Percentiles rank a stretch among this genome's conserved stretches.
Evolutionary conservation across 2,888 invertebrate species (phyloP).

Genomic region (Cephus pygmeus): DNA sequence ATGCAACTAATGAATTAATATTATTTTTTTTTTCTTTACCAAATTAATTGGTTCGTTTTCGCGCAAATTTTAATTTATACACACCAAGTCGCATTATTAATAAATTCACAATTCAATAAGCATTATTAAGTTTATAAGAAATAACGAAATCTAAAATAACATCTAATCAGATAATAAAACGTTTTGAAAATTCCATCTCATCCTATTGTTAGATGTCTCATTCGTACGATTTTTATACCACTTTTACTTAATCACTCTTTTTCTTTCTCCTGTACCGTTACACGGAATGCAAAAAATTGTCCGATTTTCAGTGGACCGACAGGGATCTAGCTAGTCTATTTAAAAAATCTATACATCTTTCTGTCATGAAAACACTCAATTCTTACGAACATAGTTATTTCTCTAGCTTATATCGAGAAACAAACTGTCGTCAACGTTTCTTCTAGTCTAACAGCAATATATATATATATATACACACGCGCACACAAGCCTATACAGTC

Average conservation of each 20-base stretch:
- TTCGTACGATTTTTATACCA: not conserved
- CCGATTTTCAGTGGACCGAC: not conserved
- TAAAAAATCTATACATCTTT: not conserved
- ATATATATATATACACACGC: conserved; percentile 1
- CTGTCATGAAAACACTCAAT: not conserved
- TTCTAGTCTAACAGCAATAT: not conserved
- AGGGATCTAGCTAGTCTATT: not conserved
- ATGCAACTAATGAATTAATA: not conserved
- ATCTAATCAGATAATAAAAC: not conserved
- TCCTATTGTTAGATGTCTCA: not conserved
- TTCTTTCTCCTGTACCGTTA: not conserved
- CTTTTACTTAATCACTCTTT: not conserved
- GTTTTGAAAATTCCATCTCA: not conserved
- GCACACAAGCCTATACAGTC: not conserved
- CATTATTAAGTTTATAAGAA: not conserved
- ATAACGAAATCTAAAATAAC: not conserved
- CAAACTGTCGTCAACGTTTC: not conserved
- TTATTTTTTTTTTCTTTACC: no score
- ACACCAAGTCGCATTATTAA: not conserved
- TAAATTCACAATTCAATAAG: not conserved
- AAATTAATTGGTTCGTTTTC: not conserved
- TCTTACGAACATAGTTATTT: not conserved
- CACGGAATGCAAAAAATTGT: not conserved
- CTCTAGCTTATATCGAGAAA: not conserved
- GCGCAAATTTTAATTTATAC: not conserved